These are phyloP conservation scores for Candoia aspera DNA, from an alignment of 2,113 vertebrate genomes.

Conservation along the genomic window DNA sequence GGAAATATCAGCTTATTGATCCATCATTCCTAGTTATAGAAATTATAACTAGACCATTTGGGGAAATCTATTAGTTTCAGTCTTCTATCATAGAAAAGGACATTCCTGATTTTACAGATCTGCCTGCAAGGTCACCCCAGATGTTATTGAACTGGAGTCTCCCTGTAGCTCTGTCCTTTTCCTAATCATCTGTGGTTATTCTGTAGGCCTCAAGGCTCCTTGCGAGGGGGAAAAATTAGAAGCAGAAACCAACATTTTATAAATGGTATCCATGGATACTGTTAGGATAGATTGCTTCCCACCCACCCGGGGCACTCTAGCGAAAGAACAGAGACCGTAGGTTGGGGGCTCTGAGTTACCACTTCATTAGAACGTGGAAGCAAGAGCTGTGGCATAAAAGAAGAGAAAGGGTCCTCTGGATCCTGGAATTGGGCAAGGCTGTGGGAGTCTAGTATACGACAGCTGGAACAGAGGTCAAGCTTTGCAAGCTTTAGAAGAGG, in stretches of 20 bases:
- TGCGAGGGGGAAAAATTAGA: not conserved
- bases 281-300: slow-evolving; percentile 24
- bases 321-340: slow-evolving; percentile 22
- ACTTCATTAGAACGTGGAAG: not conserved
- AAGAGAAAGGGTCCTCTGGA: not conserved
- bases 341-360: not conserved
- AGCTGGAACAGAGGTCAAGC: not conserved
- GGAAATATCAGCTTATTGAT: not conserved
- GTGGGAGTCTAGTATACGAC: not conserved
- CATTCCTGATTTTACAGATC: not conserved
- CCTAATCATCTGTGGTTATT: not conserved
- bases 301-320: slow-evolving; percentile 16
- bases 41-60: not conserved
- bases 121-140: not conserved
- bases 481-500: not conserved
- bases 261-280: slow-evolving; percentile 38
- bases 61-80: not conserved
- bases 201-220: slow-evolving; percentile 12
- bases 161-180: not conserved
- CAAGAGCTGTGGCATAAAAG: not conserved
- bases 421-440: not conserved
- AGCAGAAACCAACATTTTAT: slow-evolving; percentile 7
- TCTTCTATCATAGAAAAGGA: not conserved
- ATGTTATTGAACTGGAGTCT: not conserved
- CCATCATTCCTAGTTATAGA: not conserved